Base-by-base conservation (phyloP, 2,888 invertebrate species). In the Volucella zonaria region DNA sequence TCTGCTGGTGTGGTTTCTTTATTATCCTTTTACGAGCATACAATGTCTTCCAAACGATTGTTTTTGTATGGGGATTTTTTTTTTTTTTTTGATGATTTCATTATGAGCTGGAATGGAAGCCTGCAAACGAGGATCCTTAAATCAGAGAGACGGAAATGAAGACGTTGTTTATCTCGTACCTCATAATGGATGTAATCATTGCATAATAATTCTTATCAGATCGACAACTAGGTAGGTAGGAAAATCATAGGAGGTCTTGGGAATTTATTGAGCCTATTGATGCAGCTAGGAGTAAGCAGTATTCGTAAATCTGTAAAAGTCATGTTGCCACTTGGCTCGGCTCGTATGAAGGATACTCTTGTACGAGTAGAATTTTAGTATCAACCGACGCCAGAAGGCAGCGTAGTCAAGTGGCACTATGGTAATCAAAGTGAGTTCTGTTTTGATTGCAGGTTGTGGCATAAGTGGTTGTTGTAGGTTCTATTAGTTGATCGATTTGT, bases 321-420 rank as follows among this genome's bases (percentile, higher is more conserved):
- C 74, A 68, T 14, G 54, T 75, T 82, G 67, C 56, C 74, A 79
- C 51, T 66, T 66, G 64, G 42, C 14, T 15, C 15, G 40, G 12
- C 43, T 15, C 23, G n/a, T n/a, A 15, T n/a, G 51, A 40, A 43
- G 54, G 56, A 15, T 3, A 61, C 18, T 54, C 43, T 42, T 54
- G 18, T 23, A 18, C 1, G 2, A 18, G 14, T 31, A 64, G 62
- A 68, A 45, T 74, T 73, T n/a, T 54, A 86, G 81, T 77, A 71
- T 64, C 67, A 31, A 31, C 31, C 6, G 87, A 87, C 87, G 87
- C 86, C 87, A 82, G 75, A 81, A 67, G 14, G 74, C 56, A 61
- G 86, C 85, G 81, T 85, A 86, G 82, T 87, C 85, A 87, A 87
- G 87, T 87, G 87, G 87, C 87, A 87, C 81, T 86, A 80, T 85